These are phyloP conservation scores for Trichonephila clavipes DNA, from an alignment of 1,140 invertebrate genomes.

Conservation along the genomic window DNA sequence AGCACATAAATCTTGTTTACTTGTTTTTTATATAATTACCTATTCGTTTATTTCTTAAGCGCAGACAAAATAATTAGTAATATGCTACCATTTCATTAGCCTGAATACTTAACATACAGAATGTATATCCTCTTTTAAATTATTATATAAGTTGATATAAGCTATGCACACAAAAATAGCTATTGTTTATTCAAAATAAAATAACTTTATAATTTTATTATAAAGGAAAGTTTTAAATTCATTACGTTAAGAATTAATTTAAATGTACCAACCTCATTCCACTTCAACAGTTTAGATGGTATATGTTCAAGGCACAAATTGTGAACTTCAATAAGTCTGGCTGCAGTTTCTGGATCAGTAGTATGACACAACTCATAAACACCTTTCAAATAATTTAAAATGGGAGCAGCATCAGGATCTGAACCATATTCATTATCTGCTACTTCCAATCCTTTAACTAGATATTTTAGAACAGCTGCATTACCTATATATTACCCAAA, in stretches of 20 bases:
- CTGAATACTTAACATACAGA: no score
- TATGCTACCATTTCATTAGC: no score
- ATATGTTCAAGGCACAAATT: conserved; percentile 85
- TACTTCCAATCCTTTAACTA: conserved; percentile 80
- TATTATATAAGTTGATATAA: no score
- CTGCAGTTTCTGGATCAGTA: conserved; percentile 83
- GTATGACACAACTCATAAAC: conserved; percentile 84
- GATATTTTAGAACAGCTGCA: conserved; percentile 82
- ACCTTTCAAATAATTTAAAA: conserved; percentile 83
- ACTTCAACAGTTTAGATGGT: conserved; percentile 85
- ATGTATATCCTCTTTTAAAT: no score
- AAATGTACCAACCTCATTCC: conserved; percentile 82
- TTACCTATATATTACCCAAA: conserved; percentile 81
- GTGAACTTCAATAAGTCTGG: conserved; percentile 82
- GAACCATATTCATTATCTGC: conserved; percentile 81
- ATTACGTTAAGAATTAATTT: neutral
- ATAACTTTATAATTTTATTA: no score
- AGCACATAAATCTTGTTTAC: no score
- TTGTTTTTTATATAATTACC: no score
- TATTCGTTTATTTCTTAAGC: no score
- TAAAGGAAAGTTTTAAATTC: no score
- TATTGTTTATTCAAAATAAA: no score
- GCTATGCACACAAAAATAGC: no score
- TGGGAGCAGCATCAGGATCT: conserved; percentile 79
- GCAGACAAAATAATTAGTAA: no score